Base-by-base conservation (phyloP, 1,140 invertebrate genomes). In the Spodoptera litura region DNA sequence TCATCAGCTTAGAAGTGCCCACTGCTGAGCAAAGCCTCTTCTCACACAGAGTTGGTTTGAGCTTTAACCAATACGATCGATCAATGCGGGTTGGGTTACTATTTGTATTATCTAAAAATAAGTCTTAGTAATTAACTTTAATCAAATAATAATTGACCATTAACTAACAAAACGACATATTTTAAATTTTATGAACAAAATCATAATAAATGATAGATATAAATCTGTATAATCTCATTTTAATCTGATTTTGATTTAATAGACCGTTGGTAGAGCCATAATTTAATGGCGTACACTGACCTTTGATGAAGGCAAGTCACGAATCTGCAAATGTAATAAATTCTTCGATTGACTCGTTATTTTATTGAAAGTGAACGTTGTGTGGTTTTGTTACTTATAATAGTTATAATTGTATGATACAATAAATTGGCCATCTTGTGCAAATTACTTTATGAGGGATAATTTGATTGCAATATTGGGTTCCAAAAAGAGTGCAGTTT, bases 341-440 rank as follows among this genome's bases (percentile, higher is more conserved):
- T 75, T 62, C 58, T 75, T 64, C 59, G 49, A 75, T 75, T 75
- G 73, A 62, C 15, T 62, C 49, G 73, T 75, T 75, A 75, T 44
- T 64, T 64, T 59, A 75, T 75, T 75, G 73, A 75, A 75, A 75
- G 73, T 64, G 73, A 75, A 75, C 31, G 73, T 64, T 74, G 52
- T 61, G 49, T 11, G 66, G 51, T 52, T 20, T 66, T 66, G 62
- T 59, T 13, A 59, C 20, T 20, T 20, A 20, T 20, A 20, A 20
- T 20, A 20, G 71, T 73, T 59, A 59, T 73, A 20, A 74, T 27
- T 13, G 13, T 44, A 56, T 27, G 53, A 56, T 71, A 56, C 35
- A 49, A 44, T 55, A 58, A 44, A 61, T 61, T 59, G 56, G 20
- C 38, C 38, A 59, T 74, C 25, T 61, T 74, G 55, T 15, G 56